Evolutionary conservation across 1,140 invertebrate genomes (phyloP), one percentile per base, ranked within the genome.

Genomic region (Elymnias hypermnestra): DNA sequence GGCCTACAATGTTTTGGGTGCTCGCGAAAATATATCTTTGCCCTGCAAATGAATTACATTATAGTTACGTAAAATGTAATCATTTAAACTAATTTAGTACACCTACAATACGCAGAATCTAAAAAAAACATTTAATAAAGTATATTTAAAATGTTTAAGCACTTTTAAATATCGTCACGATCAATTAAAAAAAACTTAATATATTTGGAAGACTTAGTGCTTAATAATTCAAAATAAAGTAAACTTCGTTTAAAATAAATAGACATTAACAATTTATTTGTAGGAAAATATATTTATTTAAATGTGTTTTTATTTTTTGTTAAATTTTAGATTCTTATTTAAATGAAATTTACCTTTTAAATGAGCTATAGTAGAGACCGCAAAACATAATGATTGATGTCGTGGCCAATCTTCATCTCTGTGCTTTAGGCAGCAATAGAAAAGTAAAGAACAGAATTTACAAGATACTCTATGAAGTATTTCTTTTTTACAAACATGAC

Each of bases 21-120:
- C 88, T 86, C 1, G 83, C 81, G 29, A 89, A 87, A 5, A 87
- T 86, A 17, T 89, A 83, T 40, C 83, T 83, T 53, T 72, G 70
- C 36, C 74, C 82, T 85, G 38, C 7, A 13, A 18, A 3, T 9
- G 2, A 10, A 19, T 3, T 36, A 36, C n/a, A 4, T 1, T 19
- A 18, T 5, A 9, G 2, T 8, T 17, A 7, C 10, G 8, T 14
- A 5, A 33, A 17, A n/a, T n/a, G n/a, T n/a, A n/a, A n/a, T n/a
- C n/a, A n/a, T n/a, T n/a, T n/a, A n/a, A n/a, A n/a, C n/a, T n/a
- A n/a, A n/a, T n/a, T n/a, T n/a, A n/a, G n/a, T n/a, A n/a, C n/a
- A n/a, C n/a, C n/a, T n/a, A n/a, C n/a, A n/a, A n/a, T n/a, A n/a
- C n/a, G n/a, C n/a, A n/a, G n/a, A n/a, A n/a, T n/a, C n/a, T n/a